Base-by-base conservation (phyloP, 2,888 invertebrate species). In the Volucella zonaria region DNA sequence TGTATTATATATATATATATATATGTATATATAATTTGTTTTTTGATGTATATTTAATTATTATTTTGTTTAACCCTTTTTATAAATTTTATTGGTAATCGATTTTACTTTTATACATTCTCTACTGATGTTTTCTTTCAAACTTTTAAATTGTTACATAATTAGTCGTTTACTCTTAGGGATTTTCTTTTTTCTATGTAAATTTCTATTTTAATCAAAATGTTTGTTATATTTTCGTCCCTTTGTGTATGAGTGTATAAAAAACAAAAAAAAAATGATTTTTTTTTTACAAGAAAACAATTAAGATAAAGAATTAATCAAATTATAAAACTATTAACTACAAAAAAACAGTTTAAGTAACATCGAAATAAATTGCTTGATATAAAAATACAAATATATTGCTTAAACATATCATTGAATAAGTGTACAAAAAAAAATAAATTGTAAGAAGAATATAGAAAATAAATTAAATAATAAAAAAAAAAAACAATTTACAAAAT, bases 401-500 rank as follows among this genome's bases (percentile, higher is more conserved):
- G 58, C 74, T 82, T 70, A 82, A 75, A 83, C 75, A 49, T 80
- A 83, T 66, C 12, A 14, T 66, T 75, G 58, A 78, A 78, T 70
- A 58, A 51, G 47, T 47, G 38, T 58, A 74, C 31, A 62, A 76
- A 62, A 58, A 66, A 31, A 6, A 31, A 31, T 31, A 31, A 31
- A 31, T 31, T 31, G 31, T 12, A 64, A 70, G 40, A 76, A 68
- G 67, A 76, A 52, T 14, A 43, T 23, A 31, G 23, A 31, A 79
- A 74, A 79, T 83, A 80, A 85, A 85, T 73, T 45, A 73, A 31
- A 31, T 31, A 31, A 31, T 31, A 31, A 14, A 14, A 75, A 56
- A 79, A 70, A 79, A 61, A 73, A 76, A 81, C 81, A 81, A 81
- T 85, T 76, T 85, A 85, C 83, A 83, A 76, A 79, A 80, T 64